Conservation (phyloP, 1,140 invertebrate genomes). For the Cydia pomonella region DNA sequence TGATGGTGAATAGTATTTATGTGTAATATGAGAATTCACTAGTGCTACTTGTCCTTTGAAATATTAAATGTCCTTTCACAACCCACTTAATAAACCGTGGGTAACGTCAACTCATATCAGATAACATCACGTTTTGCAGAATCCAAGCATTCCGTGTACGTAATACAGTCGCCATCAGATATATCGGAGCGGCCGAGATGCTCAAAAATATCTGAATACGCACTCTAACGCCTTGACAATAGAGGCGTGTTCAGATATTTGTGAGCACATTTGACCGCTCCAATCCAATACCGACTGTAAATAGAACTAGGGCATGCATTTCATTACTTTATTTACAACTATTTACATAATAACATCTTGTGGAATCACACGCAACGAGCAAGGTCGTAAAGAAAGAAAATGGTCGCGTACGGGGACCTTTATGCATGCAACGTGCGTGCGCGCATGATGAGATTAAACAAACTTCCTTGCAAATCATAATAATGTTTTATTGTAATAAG, state of each 20-base stretch:
- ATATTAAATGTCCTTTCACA: background rate
- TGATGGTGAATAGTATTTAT: too few species aligned
- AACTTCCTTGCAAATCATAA: background rate
- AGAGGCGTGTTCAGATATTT: too few species aligned
- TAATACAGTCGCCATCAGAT: too few species aligned
- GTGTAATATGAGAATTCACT: background rate
- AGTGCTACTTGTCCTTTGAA: background rate
- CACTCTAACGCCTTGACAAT: too few species aligned
- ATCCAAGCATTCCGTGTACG: background rate
- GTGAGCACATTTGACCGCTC: too few species aligned
- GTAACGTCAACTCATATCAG: background rate
- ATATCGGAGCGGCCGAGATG: too few species aligned
- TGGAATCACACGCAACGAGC: slow-evolving; percentile 19
- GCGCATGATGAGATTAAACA: background rate
- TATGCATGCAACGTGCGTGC: slow-evolving; percentile 13
- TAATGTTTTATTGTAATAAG: background rate
- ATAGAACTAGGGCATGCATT: slow-evolving; percentile 8
- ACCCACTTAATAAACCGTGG: background rate
- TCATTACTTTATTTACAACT: background rate
- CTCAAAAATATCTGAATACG: too few species aligned
- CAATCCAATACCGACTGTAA: too few species aligned
- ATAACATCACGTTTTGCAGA: background rate
- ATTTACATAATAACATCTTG: slow-evolving; percentile 23
- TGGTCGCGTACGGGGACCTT: slow-evolving; percentile 4
- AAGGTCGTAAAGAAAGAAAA: slow-evolving; percentile 24